Conservation (phyloP, 1,140 invertebrate genomes). For the Zaprionus vittiger region DNA sequence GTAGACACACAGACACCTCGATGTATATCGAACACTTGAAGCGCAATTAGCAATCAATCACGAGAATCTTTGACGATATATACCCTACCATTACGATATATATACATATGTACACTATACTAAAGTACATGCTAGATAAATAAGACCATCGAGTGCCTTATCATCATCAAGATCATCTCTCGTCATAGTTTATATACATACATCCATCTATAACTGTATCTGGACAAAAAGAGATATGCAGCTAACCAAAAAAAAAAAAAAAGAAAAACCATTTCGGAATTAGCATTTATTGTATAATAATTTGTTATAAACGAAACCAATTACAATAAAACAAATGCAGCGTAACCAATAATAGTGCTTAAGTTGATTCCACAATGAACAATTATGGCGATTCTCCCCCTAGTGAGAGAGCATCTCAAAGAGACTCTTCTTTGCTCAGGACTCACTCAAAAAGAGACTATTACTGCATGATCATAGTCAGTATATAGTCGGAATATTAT, state of each 20-base stretch:
- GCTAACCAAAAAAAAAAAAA: slow-evolving; percentile 47
- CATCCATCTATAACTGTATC: slow-evolving; percentile 14
- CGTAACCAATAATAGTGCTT: slow-evolving; percentile 36
- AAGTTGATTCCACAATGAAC: neutral
- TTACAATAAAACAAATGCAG: slow-evolving; percentile 65
- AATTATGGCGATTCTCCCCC: too few relatives aligned
- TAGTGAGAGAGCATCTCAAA: too few relatives aligned
- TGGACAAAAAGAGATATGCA: slow-evolving; percentile 23
- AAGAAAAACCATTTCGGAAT: slow-evolving; percentile 24
- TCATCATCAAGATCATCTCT: slow-evolving; percentile 60
- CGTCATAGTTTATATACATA: slow-evolving; percentile 18
- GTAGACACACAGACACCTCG: neutral
- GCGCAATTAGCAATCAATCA: slow-evolving; percentile 73
- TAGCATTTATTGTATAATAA: slow-evolving; percentile 53
- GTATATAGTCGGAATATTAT: too few relatives aligned
- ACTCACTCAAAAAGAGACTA: too few relatives aligned
- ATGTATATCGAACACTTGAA: slow-evolving; percentile 36
- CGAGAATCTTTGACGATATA: slow-evolving; percentile 27
- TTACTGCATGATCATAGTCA: too few relatives aligned
- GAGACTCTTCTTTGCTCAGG: too few relatives aligned
- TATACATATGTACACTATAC: slow-evolving; percentile 10
- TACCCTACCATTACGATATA: slow-evolving; percentile 4
- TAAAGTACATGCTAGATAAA: neutral
- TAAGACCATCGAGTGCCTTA: slow-evolving; percentile 70
- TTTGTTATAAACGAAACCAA: slow-evolving; percentile 62